Evolutionary conservation across 2,113 vertebrate genomes (phyloP).

Genomic region (Capra hircus): DNA sequence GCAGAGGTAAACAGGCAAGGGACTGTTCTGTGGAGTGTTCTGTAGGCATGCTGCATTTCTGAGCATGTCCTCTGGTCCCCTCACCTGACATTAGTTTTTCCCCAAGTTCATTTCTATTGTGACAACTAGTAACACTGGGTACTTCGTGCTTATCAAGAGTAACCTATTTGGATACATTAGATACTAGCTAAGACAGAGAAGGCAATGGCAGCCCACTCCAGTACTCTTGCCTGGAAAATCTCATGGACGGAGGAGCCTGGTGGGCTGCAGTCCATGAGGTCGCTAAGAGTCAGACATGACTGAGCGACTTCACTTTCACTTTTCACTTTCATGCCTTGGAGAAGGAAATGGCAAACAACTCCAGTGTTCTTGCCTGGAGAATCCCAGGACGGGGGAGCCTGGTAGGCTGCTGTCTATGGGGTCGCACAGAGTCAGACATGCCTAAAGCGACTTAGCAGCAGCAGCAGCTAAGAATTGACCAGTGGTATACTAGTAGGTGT

Average conservation of each 20-base stretch:
- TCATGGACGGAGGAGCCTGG: background rate
- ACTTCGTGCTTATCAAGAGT: background rate
- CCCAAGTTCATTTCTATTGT: background rate
- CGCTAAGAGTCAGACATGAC: accelerated
- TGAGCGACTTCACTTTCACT: background rate
- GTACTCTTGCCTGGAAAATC: background rate
- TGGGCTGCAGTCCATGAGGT: background rate
- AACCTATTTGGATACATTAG: background rate
- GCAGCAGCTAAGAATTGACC: background rate
- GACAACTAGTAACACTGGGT: background rate
- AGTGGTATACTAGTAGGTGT: background rate
- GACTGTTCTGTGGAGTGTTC: background rate
- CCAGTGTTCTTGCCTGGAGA: background rate
- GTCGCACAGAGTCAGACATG: accelerated
- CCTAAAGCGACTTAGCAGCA: background rate
- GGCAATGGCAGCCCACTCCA: background rate
- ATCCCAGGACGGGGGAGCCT: background rate
- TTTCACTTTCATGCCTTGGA: background rate
- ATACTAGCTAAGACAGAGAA: background rate
- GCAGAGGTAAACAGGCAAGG: background rate
- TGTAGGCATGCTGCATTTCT: background rate
- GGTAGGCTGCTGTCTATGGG: background rate
- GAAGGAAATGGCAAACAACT: background rate
- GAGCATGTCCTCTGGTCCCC: background rate
- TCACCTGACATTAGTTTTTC: background rate